These are phyloP conservation scores for Aphis craccivora DNA, from an alignment of 1,140 invertebrate species.

Conservation along the genomic window DNA sequence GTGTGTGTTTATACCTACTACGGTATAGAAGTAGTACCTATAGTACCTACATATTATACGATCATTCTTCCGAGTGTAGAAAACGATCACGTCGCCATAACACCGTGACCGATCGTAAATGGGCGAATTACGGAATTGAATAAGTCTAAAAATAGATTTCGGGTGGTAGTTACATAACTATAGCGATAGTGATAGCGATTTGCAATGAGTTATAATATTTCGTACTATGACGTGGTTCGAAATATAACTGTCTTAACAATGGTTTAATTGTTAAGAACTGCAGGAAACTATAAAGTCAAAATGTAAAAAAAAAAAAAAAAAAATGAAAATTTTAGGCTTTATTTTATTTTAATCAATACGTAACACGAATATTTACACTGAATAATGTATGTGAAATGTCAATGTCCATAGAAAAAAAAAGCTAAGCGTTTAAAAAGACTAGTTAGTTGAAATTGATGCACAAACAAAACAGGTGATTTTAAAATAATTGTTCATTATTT, in stretches of 20 bases:
- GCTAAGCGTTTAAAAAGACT: neutral
- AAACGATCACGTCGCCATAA: constrained; percentile 41
- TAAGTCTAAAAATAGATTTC: neutral
- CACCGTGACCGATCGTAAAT: constrained; percentile 51
- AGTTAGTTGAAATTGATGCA: neutral
- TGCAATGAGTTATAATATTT: neutral
- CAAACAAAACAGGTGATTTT: neutral
- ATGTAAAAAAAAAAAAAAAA: too few relatives aligned
- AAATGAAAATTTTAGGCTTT: neutral
- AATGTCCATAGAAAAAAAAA: neutral
- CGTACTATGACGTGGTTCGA: neutral
- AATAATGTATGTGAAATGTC: neutral
- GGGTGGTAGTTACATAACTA: neutral
- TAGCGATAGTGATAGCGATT: neutral
- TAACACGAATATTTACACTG: neutral
- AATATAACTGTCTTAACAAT: neutral
- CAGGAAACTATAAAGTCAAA: neutral
- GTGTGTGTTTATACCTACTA: constrained; percentile 38
- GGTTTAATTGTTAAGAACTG: neutral
- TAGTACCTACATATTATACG: neutral
- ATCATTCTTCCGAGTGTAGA: neutral
- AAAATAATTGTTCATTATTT: neutral
- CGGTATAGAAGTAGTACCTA: too few relatives aligned
- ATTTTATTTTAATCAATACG: neutral
- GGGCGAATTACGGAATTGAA: constrained; percentile 41